Evolutionary conservation across 2,888 invertebrate genomes (phyloP).

Genomic region (Psococerastis gibbosa): DNA sequence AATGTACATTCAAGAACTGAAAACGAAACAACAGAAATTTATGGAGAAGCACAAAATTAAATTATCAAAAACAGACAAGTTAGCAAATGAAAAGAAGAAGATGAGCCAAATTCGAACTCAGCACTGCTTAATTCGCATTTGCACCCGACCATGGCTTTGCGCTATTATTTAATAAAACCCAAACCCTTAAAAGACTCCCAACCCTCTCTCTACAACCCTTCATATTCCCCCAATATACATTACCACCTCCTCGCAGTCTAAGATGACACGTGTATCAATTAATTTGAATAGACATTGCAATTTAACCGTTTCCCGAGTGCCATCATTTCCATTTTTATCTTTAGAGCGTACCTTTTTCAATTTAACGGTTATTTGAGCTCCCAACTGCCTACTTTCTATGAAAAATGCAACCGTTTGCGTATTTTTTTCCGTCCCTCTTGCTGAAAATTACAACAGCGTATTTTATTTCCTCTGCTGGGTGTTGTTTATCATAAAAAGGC

Average conservation of each 20-base stretch:
- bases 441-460: too few species aligned
- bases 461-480: neutral
- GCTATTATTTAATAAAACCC: conserved; percentile 8
- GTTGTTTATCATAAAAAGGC: neutral
- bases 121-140: conserved; percentile 1
- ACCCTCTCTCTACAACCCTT: neutral
- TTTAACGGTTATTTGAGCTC: conserved; percentile 8
- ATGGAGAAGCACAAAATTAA: too few species aligned
- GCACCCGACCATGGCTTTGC: neutral
- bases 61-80: too few species aligned
- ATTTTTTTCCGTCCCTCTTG: conserved; percentile 1
- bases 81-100: too few species aligned
- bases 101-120: too few species aligned
- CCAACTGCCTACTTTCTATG: conserved; percentile 9
- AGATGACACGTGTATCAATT: neutral
- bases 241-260: neutral
- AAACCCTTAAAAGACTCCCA: neutral
- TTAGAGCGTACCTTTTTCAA: conserved; percentile 1
- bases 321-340: neutral
- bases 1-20: too few species aligned
- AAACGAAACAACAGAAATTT: too few species aligned
- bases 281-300: neutral
- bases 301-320: too few species aligned
- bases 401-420: conserved; percentile 1
- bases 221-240: too few species aligned